phyloP scores from a whole-genome alignment of 2,113 vertebrate species.

The Ptyas mucosa region DNA sequence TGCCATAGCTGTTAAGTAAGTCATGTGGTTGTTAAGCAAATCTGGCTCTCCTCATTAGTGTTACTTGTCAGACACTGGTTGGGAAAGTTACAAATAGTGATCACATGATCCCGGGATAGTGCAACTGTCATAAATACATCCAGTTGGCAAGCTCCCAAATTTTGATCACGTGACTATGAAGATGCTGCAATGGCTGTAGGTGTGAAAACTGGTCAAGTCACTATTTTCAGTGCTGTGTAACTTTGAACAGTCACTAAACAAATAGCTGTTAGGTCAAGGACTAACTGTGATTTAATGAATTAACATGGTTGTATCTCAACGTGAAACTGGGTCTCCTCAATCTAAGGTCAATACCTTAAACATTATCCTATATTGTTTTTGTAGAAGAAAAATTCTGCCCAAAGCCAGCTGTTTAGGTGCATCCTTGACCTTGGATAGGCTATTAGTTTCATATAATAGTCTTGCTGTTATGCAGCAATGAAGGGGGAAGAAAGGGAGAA shows the following conservation, averaged over 20 bases:
- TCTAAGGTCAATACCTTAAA: background rate
- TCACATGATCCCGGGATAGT: no score
- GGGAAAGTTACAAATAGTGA: no score
- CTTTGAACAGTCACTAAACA: background rate
- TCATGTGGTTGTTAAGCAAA: no score
- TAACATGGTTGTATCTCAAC: background rate
- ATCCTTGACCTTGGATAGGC: background rate
- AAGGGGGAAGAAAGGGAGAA: background rate
- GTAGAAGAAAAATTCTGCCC: background rate
- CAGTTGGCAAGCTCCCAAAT: background rate
- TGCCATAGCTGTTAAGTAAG: no score
- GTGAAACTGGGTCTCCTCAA: background rate
- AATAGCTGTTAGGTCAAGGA: background rate
- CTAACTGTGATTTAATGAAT: background rate
- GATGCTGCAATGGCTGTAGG: background rate
- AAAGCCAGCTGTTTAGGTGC: background rate
- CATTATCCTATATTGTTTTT: background rate
- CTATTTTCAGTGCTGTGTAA: background rate
- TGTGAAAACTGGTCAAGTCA: background rate
- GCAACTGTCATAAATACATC: no score
- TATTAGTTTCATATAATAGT: background rate
- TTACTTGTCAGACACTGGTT: no score
- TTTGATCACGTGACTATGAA: background rate
- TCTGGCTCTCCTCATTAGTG: no score
- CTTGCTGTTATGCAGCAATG: background rate